Evolutionary conservation across 2,113 vertebrate genomes (phyloP).

Genomic region (Etheostoma spectabile): DNA sequence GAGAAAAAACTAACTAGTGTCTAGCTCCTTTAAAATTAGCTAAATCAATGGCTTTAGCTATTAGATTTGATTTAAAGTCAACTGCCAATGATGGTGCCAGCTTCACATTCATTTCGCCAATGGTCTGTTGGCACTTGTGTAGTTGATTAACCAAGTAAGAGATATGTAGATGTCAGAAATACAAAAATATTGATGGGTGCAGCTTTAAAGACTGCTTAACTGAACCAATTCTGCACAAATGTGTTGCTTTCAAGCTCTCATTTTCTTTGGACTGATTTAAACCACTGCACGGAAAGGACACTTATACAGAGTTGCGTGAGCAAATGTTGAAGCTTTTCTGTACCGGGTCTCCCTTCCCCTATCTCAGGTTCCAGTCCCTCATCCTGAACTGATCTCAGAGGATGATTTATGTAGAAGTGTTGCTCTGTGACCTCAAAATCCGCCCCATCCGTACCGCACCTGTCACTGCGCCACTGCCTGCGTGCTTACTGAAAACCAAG

Average conservation of each 20-base stretch:
- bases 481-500: constrained; percentile 70
- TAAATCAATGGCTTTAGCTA: background rate
- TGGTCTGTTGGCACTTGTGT: background rate
- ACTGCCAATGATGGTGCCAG: background rate
- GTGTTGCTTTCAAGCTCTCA: background rate
- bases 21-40: background rate
- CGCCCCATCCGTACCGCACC: constrained; percentile 72
- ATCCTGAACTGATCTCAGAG: constrained; percentile 55
- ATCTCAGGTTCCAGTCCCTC: constrained; percentile 51
- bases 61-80: background rate
- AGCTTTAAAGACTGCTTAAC: background rate
- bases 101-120: background rate
- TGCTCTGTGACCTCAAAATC: constrained; percentile 71
- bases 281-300: background rate
- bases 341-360: constrained; percentile 12
- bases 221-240: background rate
- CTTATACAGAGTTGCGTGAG: background rate
- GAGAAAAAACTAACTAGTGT: background rate
- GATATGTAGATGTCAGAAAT: background rate
- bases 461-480: constrained; percentile 65
- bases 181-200: background rate
- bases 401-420: constrained; percentile 71
- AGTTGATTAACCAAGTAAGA: background rate
- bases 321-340: constrained; percentile 5
- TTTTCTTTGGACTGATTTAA: background rate